These are phyloP conservation scores for Cyclura pinguis DNA, from an alignment of 2,797 vertebrate species.

Conservation along the genomic window DNA sequence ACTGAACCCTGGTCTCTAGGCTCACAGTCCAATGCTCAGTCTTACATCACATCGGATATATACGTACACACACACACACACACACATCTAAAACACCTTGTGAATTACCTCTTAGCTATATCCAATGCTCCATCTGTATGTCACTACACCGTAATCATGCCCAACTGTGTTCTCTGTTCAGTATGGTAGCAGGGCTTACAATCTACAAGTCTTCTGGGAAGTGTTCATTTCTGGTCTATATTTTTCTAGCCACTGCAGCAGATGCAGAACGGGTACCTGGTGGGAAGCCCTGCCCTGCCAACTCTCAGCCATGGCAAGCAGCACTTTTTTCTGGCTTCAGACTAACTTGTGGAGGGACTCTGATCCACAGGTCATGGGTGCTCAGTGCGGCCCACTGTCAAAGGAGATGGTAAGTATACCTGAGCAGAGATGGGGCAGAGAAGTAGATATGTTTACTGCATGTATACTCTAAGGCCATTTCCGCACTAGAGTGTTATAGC, in stretches of 20 bases:
- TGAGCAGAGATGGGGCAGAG: background rate
- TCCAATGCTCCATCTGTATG: background rate
- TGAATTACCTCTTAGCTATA: background rate
- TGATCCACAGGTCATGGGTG: constrained; percentile 76
- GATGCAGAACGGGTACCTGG: constrained; percentile 43
- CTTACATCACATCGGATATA: no score
- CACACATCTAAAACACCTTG: background rate
- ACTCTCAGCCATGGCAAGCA: constrained; percentile 83
- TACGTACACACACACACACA: background rate
- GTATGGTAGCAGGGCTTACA: no score
- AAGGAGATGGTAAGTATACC: constrained; percentile 51
- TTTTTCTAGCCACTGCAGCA: background rate
- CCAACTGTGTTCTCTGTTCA: background rate
- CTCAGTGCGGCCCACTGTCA: constrained; percentile 69
- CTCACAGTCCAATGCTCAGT: no score
- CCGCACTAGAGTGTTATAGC: no score
- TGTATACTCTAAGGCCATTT: no score
- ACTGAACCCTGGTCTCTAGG: no score
- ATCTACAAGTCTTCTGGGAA: background rate
- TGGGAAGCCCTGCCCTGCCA: constrained; percentile 64
- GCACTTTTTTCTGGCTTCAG: constrained; percentile 64
- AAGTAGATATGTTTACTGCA: no score
- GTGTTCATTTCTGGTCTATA: background rate
- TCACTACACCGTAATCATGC: background rate
- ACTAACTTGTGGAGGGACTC: constrained; percentile 79